Percentiles rank a stretch among this genome's conserved stretches.
Conservation (phyloP, 2,797 vertebrate genomes). For the Selene dorsalis region DNA sequence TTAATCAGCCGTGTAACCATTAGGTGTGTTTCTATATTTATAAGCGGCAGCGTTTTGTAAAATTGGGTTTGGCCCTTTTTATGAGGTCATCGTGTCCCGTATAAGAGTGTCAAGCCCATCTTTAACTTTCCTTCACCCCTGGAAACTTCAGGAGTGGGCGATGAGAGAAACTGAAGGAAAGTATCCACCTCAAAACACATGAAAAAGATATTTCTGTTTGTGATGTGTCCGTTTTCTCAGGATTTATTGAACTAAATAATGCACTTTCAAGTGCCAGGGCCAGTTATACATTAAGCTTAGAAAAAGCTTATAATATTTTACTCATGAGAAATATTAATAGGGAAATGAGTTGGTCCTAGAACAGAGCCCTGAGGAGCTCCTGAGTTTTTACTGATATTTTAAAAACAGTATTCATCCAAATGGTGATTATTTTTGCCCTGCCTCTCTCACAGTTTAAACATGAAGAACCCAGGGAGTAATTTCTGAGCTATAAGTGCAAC, state of each 20-base stretch:
- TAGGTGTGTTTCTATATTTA: constrained; percentile 53
- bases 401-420: background rate
- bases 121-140: constrained; percentile 33
- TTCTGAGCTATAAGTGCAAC: background rate
- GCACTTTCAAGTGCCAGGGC: background rate
- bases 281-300: too few relatives aligned
- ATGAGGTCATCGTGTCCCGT: constrained; percentile 50
- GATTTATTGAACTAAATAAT: background rate
- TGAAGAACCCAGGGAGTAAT: background rate
- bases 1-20: constrained; percentile 17
- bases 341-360: background rate
- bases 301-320: background rate
- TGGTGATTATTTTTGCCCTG: background rate
- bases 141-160: background rate
- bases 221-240: background rate
- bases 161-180: background rate
- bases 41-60: constrained; percentile 16
- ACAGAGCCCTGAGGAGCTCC: constrained; percentile 10
- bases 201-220: background rate
- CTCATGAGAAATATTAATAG: background rate
- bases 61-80: constrained; percentile 48
- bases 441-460: background rate
- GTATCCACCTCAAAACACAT: background rate
- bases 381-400: background rate
- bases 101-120: constrained; percentile 15